Conservation (phyloP, 2,797 vertebrate genomes). For the Schizopygopsis malacanthus region DNA sequence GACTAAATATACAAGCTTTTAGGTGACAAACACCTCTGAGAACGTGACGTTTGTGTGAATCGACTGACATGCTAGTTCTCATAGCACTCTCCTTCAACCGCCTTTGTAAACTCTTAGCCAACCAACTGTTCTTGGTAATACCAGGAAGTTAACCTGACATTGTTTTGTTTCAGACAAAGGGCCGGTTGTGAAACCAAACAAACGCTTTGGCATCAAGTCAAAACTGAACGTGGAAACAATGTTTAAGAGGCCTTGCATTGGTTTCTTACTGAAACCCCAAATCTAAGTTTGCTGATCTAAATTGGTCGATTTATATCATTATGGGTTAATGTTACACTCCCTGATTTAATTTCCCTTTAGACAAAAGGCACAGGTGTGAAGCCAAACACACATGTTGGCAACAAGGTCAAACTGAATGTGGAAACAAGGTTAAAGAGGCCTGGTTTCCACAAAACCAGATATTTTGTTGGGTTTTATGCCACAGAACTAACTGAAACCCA, state of each 20-base stretch:
- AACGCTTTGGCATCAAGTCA: slow-evolving; percentile 33
- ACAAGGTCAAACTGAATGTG: background rate
- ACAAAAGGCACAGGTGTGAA: slow-evolving; percentile 38
- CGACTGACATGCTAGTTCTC: slow-evolving; percentile 74
- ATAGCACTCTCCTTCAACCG: slow-evolving; percentile 63
- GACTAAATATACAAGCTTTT: slow-evolving; percentile 70
- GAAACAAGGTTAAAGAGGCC: background rate
- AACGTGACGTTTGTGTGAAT: slow-evolving; percentile 73
- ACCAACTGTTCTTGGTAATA: slow-evolving; percentile 53
- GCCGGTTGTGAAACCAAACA: slow-evolving; percentile 32
- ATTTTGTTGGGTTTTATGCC: background rate
- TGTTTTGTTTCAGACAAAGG: slow-evolving; percentile 35
- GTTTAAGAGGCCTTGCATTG: background rate
- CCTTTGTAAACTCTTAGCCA: slow-evolving; percentile 45
- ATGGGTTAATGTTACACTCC: background rate
- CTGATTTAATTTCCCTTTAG: background rate
- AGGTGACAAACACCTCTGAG: slow-evolving; percentile 72
- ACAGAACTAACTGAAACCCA: background rate
- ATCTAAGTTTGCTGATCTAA: background rate
- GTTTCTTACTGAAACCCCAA: background rate
- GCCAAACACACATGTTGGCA: background rate
- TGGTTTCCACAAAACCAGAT: background rate
- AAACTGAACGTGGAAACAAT: slow-evolving; percentile 13
- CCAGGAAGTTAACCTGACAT: slow-evolving; percentile 54
- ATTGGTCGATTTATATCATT: background rate